These are phyloP conservation scores for Ctenopoma kingsleyae DNA, from an alignment of 2,797 vertebrate genomes.

Conservation along the genomic window DNA sequence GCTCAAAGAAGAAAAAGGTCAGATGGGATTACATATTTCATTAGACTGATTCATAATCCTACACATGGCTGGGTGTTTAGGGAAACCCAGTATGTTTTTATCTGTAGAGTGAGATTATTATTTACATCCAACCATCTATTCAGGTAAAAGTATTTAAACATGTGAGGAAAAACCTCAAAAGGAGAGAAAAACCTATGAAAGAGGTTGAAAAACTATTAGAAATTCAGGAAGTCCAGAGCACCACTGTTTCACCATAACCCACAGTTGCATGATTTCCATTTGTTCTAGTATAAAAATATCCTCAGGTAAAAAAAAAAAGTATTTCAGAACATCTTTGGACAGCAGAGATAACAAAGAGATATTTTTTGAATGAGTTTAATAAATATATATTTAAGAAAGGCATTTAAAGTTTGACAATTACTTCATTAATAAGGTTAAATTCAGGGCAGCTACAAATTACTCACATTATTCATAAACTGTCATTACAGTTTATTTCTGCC, in stretches of 20 bases:
- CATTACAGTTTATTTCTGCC: background rate
- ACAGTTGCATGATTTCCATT: too few relatives aligned
- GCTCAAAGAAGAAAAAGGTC: conserved; percentile 97
- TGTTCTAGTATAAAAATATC: too few relatives aligned
- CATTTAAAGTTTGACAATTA: background rate
- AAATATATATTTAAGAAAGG: background rate
- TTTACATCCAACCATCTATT: background rate
- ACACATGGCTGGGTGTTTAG: background rate
- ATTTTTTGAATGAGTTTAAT: background rate
- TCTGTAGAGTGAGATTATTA: background rate
- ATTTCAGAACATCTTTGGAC: too few relatives aligned
- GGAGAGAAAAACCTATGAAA: too few relatives aligned
- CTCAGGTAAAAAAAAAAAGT: too few relatives aligned
- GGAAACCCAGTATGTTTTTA: background rate
- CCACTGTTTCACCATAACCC: too few relatives aligned
- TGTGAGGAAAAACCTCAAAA: background rate
- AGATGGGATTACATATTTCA: conserved; percentile 18
- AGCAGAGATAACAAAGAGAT: too few relatives aligned
- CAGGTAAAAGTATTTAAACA: background rate
- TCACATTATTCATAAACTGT: conserved; percentile 5
- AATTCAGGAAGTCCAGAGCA: too few relatives aligned
- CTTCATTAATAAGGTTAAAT: background rate
- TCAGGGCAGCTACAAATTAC: background rate
- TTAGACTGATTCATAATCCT: background rate
- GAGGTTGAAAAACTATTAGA: too few relatives aligned